Evolutionary conservation across 2,113 vertebrate genomes (phyloP).

Genomic region (Pomatorhinus ruficollis): DNA sequence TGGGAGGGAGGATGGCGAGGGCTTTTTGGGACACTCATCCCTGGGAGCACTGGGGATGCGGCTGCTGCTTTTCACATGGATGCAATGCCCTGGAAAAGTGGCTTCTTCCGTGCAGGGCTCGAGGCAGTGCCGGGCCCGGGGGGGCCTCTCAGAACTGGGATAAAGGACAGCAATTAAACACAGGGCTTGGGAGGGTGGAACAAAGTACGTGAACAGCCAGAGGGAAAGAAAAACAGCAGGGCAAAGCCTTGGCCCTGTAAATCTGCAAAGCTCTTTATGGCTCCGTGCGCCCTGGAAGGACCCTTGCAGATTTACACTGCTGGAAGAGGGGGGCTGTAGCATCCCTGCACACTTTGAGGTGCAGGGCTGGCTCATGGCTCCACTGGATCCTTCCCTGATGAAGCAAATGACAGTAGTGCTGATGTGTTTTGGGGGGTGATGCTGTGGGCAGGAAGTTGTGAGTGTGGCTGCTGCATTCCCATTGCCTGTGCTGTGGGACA

Average conservation of each 20-base stretch:
- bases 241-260: not conserved
- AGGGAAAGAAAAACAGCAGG: not conserved
- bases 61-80: not conserved
- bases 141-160: not conserved
- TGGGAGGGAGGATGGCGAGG: not conserved
- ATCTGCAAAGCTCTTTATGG: not conserved
- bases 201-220: not conserved
- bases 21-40: not conserved
- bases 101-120: not conserved
- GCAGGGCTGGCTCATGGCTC: not conserved
- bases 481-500: accelerated
- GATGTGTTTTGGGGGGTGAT: not conserved
- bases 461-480: not conserved
- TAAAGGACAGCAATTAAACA: slow-evolving; percentile 13
- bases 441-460: not conserved
- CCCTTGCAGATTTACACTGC: not conserved
- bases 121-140: accelerated
- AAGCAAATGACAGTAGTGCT: not conserved
- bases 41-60: accelerated
- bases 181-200: not conserved
- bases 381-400: not conserved
- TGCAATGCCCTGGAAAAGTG: not conserved
- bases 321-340: not conserved
- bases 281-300: not conserved
- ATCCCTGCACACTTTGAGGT: accelerated